Evolutionary conservation across 1,140 invertebrate genomes (phyloP).

Genomic region (Drosophila pandora): DNA sequence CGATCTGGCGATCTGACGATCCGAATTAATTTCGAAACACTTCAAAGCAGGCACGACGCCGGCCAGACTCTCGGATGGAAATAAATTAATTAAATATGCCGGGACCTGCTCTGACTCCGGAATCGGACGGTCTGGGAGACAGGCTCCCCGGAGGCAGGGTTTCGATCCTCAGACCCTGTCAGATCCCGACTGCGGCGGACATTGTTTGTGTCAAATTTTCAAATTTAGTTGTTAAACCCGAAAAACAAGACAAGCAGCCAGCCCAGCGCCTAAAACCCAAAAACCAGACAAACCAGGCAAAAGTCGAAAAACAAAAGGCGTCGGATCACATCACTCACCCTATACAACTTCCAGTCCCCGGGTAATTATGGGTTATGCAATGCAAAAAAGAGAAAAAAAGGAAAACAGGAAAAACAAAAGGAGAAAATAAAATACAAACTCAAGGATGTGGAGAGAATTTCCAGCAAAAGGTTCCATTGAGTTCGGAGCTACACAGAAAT

Average conservation of each 20-base stretch:
- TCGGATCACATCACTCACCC: constrained; percentile 67
- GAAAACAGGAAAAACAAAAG: constrained; percentile 47
- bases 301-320: constrained; percentile 62
- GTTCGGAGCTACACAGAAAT: constrained; percentile 57
- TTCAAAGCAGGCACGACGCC: constrained; percentile 69
- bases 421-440: constrained; percentile 25
- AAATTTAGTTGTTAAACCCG: constrained; percentile 82
- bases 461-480: constrained; percentile 38
- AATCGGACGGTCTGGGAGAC: constrained; percentile 15
- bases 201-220: constrained; percentile 81
- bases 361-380: constrained; percentile 70
- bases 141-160: constrained; percentile 54
- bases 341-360: constrained; percentile 26
- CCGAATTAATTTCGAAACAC: constrained; percentile 81
- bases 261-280: constrained; percentile 27
- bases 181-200: constrained; percentile 26
- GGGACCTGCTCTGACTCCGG: constrained; percentile 31
- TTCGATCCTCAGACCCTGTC: constrained; percentile 34
- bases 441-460: constrained; percentile 29
- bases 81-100: constrained; percentile 82
- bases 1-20: constrained; percentile 54
- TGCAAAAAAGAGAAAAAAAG: constrained; percentile 49
- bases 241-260: constrained; percentile 74
- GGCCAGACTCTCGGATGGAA: constrained; percentile 56
- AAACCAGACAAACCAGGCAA: constrained; percentile 46